phyloP scores from a whole-genome alignment of 2,113 vertebrate genomes.

The Tragelaphus buxtoni region DNA sequence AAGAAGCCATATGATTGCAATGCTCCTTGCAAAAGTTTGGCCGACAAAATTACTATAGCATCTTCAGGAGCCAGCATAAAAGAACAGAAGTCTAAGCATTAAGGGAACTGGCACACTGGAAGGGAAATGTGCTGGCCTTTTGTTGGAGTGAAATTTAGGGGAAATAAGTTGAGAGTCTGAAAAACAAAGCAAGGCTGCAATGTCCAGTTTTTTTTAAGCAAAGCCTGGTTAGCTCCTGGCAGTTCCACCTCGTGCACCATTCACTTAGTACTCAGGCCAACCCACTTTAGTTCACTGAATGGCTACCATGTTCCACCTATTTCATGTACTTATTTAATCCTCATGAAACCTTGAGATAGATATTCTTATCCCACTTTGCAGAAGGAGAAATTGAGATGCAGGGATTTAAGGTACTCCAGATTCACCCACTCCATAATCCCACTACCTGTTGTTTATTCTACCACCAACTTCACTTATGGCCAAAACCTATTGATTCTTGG shows the following conservation, averaged over 20 bases:
- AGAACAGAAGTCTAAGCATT: neutral
- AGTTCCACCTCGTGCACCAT: neutral
- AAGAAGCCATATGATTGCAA: constrained; percentile 32
- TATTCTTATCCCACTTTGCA: neutral
- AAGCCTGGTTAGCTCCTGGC: neutral
- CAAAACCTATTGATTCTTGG: neutral
- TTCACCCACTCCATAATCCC: neutral
- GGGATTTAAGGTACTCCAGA: neutral
- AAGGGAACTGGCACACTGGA: constrained; percentile 35
- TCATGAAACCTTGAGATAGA: neutral
- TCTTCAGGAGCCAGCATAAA: constrained; percentile 52
- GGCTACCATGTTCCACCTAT: neutral
- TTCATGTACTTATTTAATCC: neutral
- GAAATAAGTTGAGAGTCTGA: neutral
- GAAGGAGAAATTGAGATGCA: neutral
- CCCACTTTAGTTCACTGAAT: neutral
- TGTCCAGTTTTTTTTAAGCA: neutral
- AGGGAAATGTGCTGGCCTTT: constrained; percentile 33
- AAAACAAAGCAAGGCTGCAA: neutral
- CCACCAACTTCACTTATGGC: neutral
- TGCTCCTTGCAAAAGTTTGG: constrained; percentile 61
- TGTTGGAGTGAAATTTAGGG: neutral
- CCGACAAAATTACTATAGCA: constrained; percentile 67
- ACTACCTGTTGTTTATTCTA: neutral
- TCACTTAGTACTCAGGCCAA: neutral